Evolutionary conservation across 2,888 invertebrate genomes (phyloP), one percentile per base, ranked within the genome.

Genomic region (Aelia acuminata): DNA sequence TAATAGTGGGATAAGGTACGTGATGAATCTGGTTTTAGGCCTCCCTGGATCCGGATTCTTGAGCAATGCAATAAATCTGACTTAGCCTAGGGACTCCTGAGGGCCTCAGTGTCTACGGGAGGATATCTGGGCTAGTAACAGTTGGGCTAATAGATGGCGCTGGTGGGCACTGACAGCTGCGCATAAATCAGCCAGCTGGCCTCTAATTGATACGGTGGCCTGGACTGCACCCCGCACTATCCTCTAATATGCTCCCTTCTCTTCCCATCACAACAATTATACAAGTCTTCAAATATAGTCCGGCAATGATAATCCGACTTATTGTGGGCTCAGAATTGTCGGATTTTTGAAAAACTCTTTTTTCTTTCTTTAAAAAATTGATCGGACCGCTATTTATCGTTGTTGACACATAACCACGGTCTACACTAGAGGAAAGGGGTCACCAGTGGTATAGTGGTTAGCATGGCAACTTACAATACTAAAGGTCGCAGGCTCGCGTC

Each of bases 111-210:
- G 31, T 70, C 63, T 70, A 70, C 63, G 63, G 63, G 63, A 70
- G 31, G 63, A 70, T 70, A 70, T 70, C 63, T 70, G 3, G 43
- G 43, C 43, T 43, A 47, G 43, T 80, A 43, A 80, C 80, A n/a
- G 80, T 47, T 43, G 13, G 43, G 80, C 43, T 80, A 47, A 80
- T 47, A 80, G 43, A 80, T 80, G 80, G 80, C 80, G 80, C 43
- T 47, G 43, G 80, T 43, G 80, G 80, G 0, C 80, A 43, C 80
- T 80, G 80, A 80, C 80, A 80, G 80, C 80, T n/a, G n/a, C 39
- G n/a, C 80, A 80, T 80, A 80, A 80, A 80, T 80, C 80, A 80
- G 63, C 31, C 18, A 7, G 7, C 5, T 5, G 18, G 18, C 20
- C 63, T 70, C 31, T 70, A 70, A 70, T 70, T 70, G 63, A 70